phyloP scores from a whole-genome alignment of 2,113 vertebrate genomes.

The Sylvietta virens region DNA sequence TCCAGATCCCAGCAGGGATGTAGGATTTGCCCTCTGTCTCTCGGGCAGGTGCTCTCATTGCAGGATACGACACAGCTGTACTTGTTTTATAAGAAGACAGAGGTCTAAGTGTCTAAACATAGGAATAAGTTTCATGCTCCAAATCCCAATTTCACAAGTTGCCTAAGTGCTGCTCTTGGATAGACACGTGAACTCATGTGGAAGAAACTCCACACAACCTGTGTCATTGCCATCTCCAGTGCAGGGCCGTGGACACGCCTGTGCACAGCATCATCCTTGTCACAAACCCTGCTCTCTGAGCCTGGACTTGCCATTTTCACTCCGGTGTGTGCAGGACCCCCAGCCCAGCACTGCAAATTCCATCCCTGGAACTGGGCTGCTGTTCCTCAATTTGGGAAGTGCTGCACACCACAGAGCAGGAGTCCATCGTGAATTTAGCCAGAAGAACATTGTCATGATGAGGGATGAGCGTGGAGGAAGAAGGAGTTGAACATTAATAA shows the following conservation, averaged over 20 bases:
- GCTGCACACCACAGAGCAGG: background rate
- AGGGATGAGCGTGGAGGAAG: background rate
- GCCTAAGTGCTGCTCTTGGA: background rate
- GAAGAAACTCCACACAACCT: background rate
- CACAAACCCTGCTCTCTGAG: background rate
- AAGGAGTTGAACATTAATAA: background rate
- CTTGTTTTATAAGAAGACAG: background rate
- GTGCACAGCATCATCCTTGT: background rate
- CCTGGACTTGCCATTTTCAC: too few relatives aligned
- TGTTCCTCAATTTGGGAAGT: background rate
- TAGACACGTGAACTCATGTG: background rate
- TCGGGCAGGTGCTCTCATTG: background rate
- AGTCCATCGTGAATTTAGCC: background rate
- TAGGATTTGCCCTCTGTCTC: background rate
- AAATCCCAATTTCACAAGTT: slow-evolving; percentile 22
- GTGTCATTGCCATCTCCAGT: background rate
- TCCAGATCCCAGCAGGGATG: background rate
- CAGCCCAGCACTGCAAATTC: background rate
- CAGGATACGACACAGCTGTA: background rate
- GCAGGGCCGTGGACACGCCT: accelerated
- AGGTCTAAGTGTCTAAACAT: background rate
- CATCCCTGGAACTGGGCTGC: background rate
- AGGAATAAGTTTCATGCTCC: slow-evolving; percentile 31
- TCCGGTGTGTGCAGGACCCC: background rate
- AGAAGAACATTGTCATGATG: background rate